Evolutionary conservation across 2,797 vertebrate genomes (phyloP).

Genomic region (Sternarchorhynchus goeldii): DNA sequence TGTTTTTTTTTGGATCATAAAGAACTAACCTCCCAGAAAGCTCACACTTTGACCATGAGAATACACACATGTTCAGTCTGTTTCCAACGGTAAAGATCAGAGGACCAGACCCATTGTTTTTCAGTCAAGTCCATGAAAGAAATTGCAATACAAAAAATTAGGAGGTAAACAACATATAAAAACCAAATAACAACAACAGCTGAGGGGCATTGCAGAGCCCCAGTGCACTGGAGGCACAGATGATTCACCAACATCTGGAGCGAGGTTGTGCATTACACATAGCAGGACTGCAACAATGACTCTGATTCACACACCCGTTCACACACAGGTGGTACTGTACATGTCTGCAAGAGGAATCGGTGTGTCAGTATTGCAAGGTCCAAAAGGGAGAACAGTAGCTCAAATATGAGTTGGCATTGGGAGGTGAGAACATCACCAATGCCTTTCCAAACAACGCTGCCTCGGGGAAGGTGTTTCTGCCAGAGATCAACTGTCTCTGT

Average conservation of each 20-base stretch:
- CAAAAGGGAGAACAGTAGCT: constrained; percentile 3
- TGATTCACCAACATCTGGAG: not conserved
- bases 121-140: constrained; percentile 19
- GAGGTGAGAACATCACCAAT: not conserved
- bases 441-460: too few relatives aligned
- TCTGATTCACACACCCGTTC: not conserved
- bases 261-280: not conserved
- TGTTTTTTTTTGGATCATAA: constrained; percentile 7
- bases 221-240: constrained; percentile 54
- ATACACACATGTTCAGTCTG: constrained; percentile 17
- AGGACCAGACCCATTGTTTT: not conserved
- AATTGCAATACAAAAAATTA: constrained; percentile 34
- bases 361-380: not conserved
- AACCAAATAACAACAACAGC: constrained; percentile 37
- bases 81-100: not conserved
- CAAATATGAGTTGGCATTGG: not conserved
- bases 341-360: constrained; percentile 27
- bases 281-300: not conserved
- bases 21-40: not conserved
- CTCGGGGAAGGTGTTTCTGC: too few relatives aligned
- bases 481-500: too few relatives aligned
- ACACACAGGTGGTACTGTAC: not conserved
- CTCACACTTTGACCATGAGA: not conserved
- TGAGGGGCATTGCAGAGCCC: constrained; percentile 50
- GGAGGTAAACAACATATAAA: constrained; percentile 44